Base-by-base conservation (phyloP, 1,140 invertebrate species). In the Euglossa dilemma region DNA sequence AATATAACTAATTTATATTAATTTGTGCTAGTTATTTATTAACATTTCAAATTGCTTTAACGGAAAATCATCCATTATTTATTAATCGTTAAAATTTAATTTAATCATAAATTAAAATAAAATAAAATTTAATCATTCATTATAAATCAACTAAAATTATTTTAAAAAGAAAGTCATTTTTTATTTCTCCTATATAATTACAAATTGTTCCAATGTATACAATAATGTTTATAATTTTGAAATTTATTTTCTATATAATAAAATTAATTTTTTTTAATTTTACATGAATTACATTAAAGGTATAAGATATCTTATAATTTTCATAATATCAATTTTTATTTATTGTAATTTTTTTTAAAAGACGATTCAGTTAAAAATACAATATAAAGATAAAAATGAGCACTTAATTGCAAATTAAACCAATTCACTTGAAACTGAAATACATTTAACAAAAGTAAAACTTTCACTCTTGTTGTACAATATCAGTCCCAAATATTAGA, bases 401-500 rank as follows among this genome's bases (percentile, higher is more conserved):
- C 69, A 20, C 8, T 50, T 12, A 61, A 77, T 67, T 45, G 64
- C 61, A 79, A 80, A 67, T 52, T 56, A 59, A 73, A 57, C 50
- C 70, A 52, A 63, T 73, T 61, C 47, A 45, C 28, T 16, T 36
- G 14, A 18, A 54, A 50, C 20, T 64, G 67, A 45, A 66, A 71
- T 12, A 47, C 50, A 54, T 43, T 80, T 23, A n/a, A 36, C 3
- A 12, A 50, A 80, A 57, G 74, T 70, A 64, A n/a, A 71, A 78
- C 61, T 67, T 76, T 76, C 18, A 72, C n/a, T 14, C 52, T 73
- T 54, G 28, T 56, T n/a, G 56, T 20, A 25, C 23, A 43, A 50
- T 66, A 84, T 74, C 78, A 87, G 56, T 88, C 82, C 84, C 89
- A 90, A 36, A 86, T 75, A 45, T 80, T 86, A 14, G 86, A 64